phyloP scores from a whole-genome alignment of 92 coral and sea anemone genomes.

The Bergia sp. region DNA sequence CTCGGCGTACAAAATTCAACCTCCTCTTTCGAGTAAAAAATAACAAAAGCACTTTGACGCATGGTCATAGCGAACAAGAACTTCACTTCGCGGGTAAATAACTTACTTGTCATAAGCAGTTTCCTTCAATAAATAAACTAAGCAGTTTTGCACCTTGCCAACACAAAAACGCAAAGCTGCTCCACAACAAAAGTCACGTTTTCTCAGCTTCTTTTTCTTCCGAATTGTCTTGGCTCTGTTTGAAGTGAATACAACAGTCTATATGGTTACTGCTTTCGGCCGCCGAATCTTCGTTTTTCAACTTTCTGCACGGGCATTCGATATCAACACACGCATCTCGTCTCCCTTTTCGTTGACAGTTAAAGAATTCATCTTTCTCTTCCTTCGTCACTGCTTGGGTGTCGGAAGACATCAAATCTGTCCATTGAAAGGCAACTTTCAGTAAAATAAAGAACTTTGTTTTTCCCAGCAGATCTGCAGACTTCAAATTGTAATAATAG shows the following conservation, averaged over 20 bases:
- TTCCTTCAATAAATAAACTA: neutral
- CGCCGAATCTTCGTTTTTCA: neutral
- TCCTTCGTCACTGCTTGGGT: constrained; percentile 21
- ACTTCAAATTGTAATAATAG: neutral
- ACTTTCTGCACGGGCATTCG: constrained; percentile 33
- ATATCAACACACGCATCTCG: constrained; percentile 26
- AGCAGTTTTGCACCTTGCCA: neutral
- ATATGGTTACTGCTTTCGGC: neutral
- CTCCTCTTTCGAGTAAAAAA: neutral
- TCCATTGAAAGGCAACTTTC: constrained; percentile 37
- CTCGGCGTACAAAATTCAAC: neutral
- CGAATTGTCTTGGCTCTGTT: constrained; percentile 10
- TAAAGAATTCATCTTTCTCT: constrained; percentile 20
- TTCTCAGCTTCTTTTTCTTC: constrained; percentile 1
- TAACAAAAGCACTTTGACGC: neutral
- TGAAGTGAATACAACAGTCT: constrained; percentile 18
- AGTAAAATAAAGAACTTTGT: neutral
- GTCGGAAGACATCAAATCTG: constrained; percentile 41
- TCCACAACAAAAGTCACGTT: neutral
- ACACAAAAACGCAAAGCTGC: constrained; percentile 20
- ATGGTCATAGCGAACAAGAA: neutral
- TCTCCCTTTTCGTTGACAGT: constrained; percentile 30
- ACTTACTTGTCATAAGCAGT: neutral
- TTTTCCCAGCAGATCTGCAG: neutral
- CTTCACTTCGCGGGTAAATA: neutral